phyloP scores from a whole-genome alignment of 1,140 invertebrate species.

The Lanistes nyassanus region DNA sequence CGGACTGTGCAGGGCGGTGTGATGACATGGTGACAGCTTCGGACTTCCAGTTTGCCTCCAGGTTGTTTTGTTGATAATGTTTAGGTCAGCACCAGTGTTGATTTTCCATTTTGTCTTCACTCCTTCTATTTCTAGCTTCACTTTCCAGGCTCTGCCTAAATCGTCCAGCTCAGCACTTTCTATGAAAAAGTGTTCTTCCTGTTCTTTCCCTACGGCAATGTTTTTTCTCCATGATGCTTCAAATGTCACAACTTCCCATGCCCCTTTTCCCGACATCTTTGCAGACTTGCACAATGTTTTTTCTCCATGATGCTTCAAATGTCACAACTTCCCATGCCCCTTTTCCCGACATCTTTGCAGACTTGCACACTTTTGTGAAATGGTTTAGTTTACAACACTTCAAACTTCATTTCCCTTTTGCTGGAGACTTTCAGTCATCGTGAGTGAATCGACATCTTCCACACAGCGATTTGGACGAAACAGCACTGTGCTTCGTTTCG shows the following conservation, averaged over 20 bases:
- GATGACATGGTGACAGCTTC: too few relatives aligned
- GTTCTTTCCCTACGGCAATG: neutral
- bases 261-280: neutral
- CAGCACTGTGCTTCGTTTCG: too few relatives aligned
- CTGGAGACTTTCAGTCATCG: too few relatives aligned
- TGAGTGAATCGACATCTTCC: too few relatives aligned
- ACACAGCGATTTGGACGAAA: too few relatives aligned
- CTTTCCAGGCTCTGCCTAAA: too few relatives aligned
- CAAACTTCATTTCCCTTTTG: neutral
- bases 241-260: neutral
- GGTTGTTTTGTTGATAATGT: neutral
- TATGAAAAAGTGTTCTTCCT: too few relatives aligned
- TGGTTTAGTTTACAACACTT: neutral
- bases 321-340: too few relatives aligned
- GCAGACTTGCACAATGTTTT: neutral
- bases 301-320: neutral
- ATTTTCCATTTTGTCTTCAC: neutral
- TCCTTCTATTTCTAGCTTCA: neutral
- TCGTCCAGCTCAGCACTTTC: neutral
- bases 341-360: too few relatives aligned
- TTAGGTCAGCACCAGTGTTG: conserved; percentile 1
- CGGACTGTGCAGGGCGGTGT: neutral
- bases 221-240: neutral
- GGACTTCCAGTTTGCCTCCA: neutral
- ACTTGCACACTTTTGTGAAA: neutral